Conservation (phyloP, 1,140 invertebrate species). For the Pinna nobilis region DNA sequence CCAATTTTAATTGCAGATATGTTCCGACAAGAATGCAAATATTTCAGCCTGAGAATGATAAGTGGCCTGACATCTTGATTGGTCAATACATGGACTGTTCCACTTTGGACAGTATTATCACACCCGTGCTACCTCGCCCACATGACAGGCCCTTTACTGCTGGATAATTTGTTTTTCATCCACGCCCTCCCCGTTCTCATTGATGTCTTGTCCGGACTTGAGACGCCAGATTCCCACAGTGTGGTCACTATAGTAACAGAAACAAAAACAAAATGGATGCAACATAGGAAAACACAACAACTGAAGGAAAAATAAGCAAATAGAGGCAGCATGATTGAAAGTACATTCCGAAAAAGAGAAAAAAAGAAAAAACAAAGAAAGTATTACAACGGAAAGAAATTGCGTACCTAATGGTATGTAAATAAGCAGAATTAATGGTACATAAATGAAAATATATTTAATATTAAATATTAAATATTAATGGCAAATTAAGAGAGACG, state of each 20-base stretch:
- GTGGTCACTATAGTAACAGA: conserved; percentile 56
- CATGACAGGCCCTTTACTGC: too few relatives aligned
- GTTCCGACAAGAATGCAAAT: too few relatives aligned
- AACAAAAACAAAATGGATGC: conserved; percentile 37
- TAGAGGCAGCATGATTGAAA: background rate
- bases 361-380: conserved; percentile 4
- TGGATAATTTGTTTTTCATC: too few relatives aligned
- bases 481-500: background rate
- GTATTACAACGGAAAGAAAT: background rate
- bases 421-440: background rate
- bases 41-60: too few relatives aligned
- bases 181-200: conserved; percentile 15
- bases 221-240: conserved; percentile 60
- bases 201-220: conserved; percentile 30
- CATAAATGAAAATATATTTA: background rate
- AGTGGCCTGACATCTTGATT: too few relatives aligned
- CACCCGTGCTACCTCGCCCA: too few relatives aligned
- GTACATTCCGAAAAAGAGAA: background rate
- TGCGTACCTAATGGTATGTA: background rate
- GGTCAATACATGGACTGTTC: too few relatives aligned
- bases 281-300: conserved; percentile 28
- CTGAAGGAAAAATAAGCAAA: background rate
- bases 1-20: too few relatives aligned
- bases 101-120: too few relatives aligned
- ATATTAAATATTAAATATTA: background rate